phyloP scores from a whole-genome alignment of 2,888 invertebrate species.

The Torymus aiolomorphi region DNA sequence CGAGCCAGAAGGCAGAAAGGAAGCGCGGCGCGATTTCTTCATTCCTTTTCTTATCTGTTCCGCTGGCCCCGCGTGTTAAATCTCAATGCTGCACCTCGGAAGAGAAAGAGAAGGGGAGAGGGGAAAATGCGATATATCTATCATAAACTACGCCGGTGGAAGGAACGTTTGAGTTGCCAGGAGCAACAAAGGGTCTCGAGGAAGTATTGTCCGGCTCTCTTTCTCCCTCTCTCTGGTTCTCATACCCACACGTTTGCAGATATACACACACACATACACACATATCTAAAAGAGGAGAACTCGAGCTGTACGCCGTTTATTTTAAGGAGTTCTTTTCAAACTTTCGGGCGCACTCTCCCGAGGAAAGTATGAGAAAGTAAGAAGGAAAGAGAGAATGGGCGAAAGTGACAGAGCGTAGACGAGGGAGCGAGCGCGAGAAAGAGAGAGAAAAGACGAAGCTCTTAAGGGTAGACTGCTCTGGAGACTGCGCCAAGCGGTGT shows the following conservation, averaged over 20 bases:
- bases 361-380: constrained; percentile 35
- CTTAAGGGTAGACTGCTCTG: constrained; percentile 43
- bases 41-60: constrained; percentile 10
- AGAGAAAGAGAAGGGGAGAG: background rate
- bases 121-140: constrained; percentile 44
- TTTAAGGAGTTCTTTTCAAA: constrained; percentile 71
- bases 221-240: too few relatives aligned
- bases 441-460: constrained; percentile 8
- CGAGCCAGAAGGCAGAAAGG: too few relatives aligned
- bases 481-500: constrained; percentile 38
- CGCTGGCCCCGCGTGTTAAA: constrained; percentile 31
- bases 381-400: constrained; percentile 30
- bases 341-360: constrained; percentile 58
- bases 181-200: constrained; percentile 42
- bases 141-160: constrained; percentile 45
- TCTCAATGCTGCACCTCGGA: constrained; percentile 24
- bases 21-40: constrained; percentile 38
- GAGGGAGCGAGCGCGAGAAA: constrained; percentile 23
- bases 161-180: constrained; percentile 44
- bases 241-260: background rate
- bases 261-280: constrained; percentile 16
- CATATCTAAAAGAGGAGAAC: constrained; percentile 6
- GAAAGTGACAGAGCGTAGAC: constrained; percentile 44
- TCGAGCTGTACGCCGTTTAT: constrained; percentile 65
- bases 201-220: constrained; percentile 25